A percentile compares a stretch with the other conserved stretches of the same genome.
Evolutionary conservation across 2,888 invertebrate genomes (phyloP).

Genomic region (Acanthopleura granulata): DNA sequence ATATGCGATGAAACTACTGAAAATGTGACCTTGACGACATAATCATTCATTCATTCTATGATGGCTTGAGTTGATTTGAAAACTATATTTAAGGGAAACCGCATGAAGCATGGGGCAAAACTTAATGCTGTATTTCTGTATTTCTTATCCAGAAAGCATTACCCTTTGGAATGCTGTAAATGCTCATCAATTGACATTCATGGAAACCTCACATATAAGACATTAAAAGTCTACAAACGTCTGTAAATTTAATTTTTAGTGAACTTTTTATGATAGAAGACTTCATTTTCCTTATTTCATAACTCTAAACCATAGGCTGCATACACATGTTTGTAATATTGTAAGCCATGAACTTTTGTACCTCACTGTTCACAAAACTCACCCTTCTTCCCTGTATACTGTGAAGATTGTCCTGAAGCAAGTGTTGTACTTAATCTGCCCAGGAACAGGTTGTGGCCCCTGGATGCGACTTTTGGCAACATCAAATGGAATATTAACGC

Average conservation of each 20-base stretch:
- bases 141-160: no score
- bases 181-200: no score
- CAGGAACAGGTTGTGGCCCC: conserved; percentile 85
- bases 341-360: neutral
- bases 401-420: conserved; percentile 81
- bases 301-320: no score
- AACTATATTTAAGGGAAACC: no score
- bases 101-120: no score
- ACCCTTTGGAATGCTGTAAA: no score
- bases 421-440: conserved; percentile 82
- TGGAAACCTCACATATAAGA: no score
- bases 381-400: conserved; percentile 92
- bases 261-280: neutral
- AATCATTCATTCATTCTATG: no score
- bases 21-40: no score
- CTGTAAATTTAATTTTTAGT: neutral
- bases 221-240: neutral
- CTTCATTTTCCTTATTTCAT: neutral
- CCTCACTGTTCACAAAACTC: conserved; percentile 55
- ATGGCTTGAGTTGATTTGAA: no score
- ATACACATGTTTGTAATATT: neutral
- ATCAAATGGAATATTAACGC: conserved; percentile 94
- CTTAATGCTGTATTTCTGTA: no score
- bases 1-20: no score
- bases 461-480: conserved; percentile 96